A percentile compares a stretch with the other conserved stretches of the same genome.
Conservation (phyloP, 2,113 vertebrate species). For the Erythrocercus mccallii region DNA sequence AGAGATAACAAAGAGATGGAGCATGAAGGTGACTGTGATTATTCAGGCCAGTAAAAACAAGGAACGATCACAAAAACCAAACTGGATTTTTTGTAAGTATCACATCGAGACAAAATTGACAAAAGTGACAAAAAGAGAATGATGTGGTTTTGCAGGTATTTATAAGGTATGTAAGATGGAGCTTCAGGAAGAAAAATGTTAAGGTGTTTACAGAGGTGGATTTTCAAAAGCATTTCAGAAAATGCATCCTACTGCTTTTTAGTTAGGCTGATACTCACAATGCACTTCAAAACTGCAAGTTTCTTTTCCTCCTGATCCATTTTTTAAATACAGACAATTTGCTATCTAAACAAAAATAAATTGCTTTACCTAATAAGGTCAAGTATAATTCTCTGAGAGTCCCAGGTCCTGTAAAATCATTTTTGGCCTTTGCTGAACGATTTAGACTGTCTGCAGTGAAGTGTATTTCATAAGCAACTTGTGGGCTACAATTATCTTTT, state of each 20-base stretch:
- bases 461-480: not conserved
- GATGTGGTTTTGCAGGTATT: not conserved
- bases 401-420: not conserved
- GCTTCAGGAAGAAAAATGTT: not conserved
- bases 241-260: not conserved
- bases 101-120: not conserved
- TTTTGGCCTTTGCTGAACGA: not conserved
- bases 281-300: not conserved
- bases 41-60: not conserved
- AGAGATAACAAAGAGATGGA: not conserved
- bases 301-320: not conserved
- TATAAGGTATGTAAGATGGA: not conserved
- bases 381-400: not conserved
- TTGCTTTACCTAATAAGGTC: not conserved
- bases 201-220: not conserved
- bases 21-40: not conserved
- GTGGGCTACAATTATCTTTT: not conserved
- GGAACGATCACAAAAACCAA: not conserved
- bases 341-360: not conserved
- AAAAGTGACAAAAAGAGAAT: not conserved
- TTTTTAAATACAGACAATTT: slow-evolving; percentile 2
- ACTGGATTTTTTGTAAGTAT: not conserved
- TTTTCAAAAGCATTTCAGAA: not conserved
- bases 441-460: not conserved
- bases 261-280: not conserved